Percentiles rank a stretch among this genome's conserved stretches.
Conservation (phyloP, 2,113 vertebrate genomes). For the Chionodraco myersi region DNA sequence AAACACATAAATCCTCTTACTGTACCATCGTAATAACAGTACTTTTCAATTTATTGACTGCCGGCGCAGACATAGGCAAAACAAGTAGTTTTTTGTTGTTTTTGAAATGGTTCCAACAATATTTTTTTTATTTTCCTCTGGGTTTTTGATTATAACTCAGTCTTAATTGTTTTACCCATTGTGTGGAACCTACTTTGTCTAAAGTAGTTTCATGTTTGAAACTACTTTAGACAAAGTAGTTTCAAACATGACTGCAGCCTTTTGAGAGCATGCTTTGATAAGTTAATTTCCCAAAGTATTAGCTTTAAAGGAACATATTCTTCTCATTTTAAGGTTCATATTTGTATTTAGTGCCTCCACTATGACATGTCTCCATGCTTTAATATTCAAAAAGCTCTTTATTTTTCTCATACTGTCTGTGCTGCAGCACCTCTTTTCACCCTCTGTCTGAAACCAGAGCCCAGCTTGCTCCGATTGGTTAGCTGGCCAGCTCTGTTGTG, state of each 20-base stretch:
- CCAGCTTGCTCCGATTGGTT: too few species aligned
- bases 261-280: constrained; percentile 3
- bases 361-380: too few species aligned
- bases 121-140: not conserved
- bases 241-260: constrained; percentile 9
- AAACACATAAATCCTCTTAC: constrained; percentile 18
- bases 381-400: too few species aligned
- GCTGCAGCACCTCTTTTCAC: too few species aligned
- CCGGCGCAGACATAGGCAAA: constrained; percentile 3
- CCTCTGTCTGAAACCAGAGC: too few species aligned
- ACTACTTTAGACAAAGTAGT: not conserved
- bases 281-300: not conserved
- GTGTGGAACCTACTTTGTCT: not conserved
- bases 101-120: not conserved
- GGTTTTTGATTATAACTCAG: constrained; percentile 2
- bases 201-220: too few species aligned
- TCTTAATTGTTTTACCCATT: constrained; percentile 21
- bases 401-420: too few species aligned
- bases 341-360: too few species aligned
- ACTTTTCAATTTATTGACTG: constrained; percentile 20
- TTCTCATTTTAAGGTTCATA: too few species aligned
- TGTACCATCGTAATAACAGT: constrained; percentile 28
- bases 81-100: constrained; percentile 14
- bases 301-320: too few species aligned
- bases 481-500: too few species aligned